Evolutionary conservation across 2,797 vertebrate species (phyloP), one percentile per base, ranked within the genome.

Genomic region (Meda fulgida): DNA sequence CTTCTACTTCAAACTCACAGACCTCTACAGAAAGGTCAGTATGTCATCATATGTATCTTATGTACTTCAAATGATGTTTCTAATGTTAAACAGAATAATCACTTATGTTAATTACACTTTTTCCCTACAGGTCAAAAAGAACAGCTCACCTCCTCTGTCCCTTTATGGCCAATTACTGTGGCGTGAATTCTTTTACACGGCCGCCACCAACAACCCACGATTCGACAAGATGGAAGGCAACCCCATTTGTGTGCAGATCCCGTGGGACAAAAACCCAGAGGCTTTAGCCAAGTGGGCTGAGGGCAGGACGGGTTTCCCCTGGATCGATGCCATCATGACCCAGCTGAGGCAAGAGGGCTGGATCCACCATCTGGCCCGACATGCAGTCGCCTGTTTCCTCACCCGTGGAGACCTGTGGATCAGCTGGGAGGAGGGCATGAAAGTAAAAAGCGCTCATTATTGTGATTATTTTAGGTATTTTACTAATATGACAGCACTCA

Each of bases 281-380:
- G 94, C 94, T 0, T 91, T 96, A 89, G 94, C 94, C 73, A 96
- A 95, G 88, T 97, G 96, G 96, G 94, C 94, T 0, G 97, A 99
- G 90, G 97, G 97, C 87, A 97, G 96, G 81, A 98, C 97, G 0
- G 98, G 98, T 85, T 99, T 98, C 90, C 98, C 98, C 43, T 99
- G 98, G 98, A 99, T 99, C 0, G 98, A 99, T 53, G 98, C 98
- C 88, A 97, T 99, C 94, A 99, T 99, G 98, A 99, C 97, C 13
- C 98, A 99, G 21, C 94, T 97, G 91, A 97, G 97, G 73, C 97
- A 98, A 87, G 97, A 99, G 91, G 98, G 98, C 0, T 99, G 98
- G 98, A 98, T 99, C 89, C 97, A 99, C 90, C 98, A 97, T 89
- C 91, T 99, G 93, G 97, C 98, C 2, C 93, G 98, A 40, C 97